phyloP scores from a whole-genome alignment of 2,888 invertebrate species.

The Ormia ochracea region DNA sequence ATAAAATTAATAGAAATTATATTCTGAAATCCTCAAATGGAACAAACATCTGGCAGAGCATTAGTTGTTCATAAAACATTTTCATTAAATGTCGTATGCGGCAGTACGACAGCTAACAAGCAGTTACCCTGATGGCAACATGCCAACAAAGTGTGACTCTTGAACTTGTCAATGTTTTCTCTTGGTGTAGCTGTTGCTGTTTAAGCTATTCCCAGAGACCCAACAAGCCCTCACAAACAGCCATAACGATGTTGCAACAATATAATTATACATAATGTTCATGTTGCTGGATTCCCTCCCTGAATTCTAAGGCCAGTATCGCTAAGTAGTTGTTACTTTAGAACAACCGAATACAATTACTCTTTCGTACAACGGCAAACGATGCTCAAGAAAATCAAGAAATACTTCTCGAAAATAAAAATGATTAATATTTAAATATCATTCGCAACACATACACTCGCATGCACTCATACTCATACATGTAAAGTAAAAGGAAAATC shows the following conservation, averaged over 20 bases:
- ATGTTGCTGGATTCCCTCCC: background rate
- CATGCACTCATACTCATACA: background rate
- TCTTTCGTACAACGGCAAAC: background rate
- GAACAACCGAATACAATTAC: background rate
- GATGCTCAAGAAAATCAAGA: background rate
- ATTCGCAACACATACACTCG: background rate
- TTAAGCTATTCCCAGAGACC: background rate
- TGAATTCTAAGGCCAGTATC: background rate
- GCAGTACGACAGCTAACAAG: no score
- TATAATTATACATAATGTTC: slow-evolving; percentile 36
- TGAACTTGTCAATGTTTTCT: background rate
- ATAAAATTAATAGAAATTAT: background rate
- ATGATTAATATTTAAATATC: background rate
- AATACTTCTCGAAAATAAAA: slow-evolving; percentile 1
- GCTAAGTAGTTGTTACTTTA: background rate
- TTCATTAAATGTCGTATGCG: no score
- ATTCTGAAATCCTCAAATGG: no score
- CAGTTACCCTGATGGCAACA: no score
- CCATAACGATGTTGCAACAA: slow-evolving; percentile 44
- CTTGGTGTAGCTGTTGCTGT: background rate
- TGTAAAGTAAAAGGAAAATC: background rate
- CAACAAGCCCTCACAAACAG: background rate
- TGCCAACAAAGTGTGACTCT: no score
- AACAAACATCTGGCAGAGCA: no score
- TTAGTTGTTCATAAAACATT: no score